phyloP scores from a whole-genome alignment of 2,797 vertebrate genomes.

The Gallinago solitaria region DNA sequence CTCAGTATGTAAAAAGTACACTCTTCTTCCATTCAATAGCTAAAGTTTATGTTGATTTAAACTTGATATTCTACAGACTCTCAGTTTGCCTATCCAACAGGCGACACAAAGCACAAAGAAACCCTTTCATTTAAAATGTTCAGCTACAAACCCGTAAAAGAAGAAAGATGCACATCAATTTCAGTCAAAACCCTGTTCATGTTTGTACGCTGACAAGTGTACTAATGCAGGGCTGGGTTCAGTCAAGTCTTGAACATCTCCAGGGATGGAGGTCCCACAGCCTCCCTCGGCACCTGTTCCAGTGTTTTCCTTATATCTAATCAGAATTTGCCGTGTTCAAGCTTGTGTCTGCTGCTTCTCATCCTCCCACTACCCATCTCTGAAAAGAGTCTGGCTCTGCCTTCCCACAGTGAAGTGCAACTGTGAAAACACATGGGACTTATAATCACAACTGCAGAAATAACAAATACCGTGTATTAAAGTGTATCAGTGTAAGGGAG shows the following conservation, averaged over 20 bases:
- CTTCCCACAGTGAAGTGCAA: background rate
- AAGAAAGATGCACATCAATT: accelerated
- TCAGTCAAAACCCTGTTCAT: background rate
- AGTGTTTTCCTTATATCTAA: background rate
- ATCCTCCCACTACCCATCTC: background rate
- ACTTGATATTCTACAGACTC: background rate
- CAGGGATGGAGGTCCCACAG: background rate
- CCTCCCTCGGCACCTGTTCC: background rate
- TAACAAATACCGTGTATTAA: background rate
- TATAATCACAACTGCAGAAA: background rate
- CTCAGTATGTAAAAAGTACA: background rate
- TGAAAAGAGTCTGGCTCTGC: background rate
- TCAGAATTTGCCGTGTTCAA: background rate
- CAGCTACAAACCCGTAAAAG: background rate
- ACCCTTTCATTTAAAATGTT: background rate
- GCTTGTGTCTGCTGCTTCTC: background rate
- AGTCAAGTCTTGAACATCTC: background rate
- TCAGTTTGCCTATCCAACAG: background rate
- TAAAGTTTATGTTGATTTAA: background rate
- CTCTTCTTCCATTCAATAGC: background rate
- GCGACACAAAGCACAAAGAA: background rate
- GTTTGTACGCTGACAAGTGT: background rate
- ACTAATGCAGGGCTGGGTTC: background rate
- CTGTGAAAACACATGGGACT: background rate
- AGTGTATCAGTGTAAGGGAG: background rate